Base-by-base conservation (phyloP, 92 coral and sea anemone species). In the Meandrina meandrites region DNA sequence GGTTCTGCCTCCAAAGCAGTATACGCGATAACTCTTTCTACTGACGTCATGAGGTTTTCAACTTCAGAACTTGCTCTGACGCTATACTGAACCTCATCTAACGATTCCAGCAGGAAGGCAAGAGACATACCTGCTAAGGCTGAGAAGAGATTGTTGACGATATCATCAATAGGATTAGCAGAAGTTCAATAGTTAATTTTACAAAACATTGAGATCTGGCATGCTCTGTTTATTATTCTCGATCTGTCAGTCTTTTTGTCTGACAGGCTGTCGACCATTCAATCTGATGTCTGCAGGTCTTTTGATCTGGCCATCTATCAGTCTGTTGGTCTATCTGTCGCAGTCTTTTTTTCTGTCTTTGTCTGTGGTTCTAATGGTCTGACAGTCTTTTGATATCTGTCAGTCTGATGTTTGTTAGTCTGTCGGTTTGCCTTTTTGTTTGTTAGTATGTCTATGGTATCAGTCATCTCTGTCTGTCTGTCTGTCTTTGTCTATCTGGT, bases 11-110 rank as follows among this genome's bases (percentile, higher is more conserved):
- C 54, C 28, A 89, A 79, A 21, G 73, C 30, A 40, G 77, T 79
- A 86, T 85, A 89, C 36, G 62, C 28, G 0, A 79, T 62, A 18
- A 89, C 67, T 80, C 90, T 54, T 56, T 87, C 90, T 16, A 79
- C 85, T 15, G 79, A 87, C 21, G 89, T 86, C 89, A 86, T 86
- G 71, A 60, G 37, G 48, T 87, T 87, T 72, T 87, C 90, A 32
- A 80, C 68, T 35, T 21, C 69, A 50, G 85, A 83, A 67, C 79
- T 30, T 51, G 36, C 37, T 78, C 62, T 78, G 81, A 78, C 47
- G 17, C 81, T 31, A 78, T 48, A 78, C 24, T 50, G 40, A 51
- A 78, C 66, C 9, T 78, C 81, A 78, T 78, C 81, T 51, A 78
- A 30, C 11, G 81, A 51, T 10, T 78, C 81, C 60, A 78, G 64